Percentiles rank a stretch among this genome's conserved stretches.
phyloP scores from a whole-genome alignment of 2,113 vertebrate genomes.

The Nettapus auritus region DNA sequence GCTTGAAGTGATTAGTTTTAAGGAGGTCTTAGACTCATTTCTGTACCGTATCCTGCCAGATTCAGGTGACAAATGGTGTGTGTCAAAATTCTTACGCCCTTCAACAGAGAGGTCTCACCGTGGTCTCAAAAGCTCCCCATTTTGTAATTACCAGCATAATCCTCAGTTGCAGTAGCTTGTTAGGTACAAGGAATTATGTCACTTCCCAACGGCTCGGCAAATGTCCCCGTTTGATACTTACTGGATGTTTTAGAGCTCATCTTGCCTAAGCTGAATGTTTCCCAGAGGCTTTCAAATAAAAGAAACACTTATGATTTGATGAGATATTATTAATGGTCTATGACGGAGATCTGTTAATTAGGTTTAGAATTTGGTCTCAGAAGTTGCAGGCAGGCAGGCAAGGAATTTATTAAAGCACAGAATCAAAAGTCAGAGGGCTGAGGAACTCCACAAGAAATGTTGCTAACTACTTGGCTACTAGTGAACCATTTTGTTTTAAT shows the following conservation, averaged over 20 bases:
- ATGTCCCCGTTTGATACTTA: neutral
- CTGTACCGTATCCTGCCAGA: neutral
- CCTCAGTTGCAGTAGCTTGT: neutral
- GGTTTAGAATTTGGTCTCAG: conserved; percentile 66
- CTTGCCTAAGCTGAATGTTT: conserved; percentile 25
- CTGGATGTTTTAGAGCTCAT: conserved; percentile 36
- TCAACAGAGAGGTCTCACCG: neutral
- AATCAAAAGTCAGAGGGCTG: conserved; percentile 40
- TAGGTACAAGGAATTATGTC: neutral
- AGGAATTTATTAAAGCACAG: conserved; percentile 51
- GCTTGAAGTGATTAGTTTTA: neutral
- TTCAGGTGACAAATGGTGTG: neutral
- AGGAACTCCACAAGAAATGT: conserved; percentile 10
- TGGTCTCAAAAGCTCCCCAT: neutral
- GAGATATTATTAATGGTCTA: conserved; percentile 51
- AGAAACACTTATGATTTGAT: conserved; percentile 20
- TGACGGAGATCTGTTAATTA: conserved; percentile 46
- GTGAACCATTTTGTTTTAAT: conserved; percentile 30
- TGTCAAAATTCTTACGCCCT: neutral
- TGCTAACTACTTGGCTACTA: neutral
- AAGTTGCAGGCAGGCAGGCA: conserved; percentile 56
- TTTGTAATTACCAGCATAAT: neutral
- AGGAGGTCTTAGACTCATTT: neutral
- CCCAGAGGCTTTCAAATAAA: conserved; percentile 47
- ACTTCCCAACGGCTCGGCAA: fast-evolving